Conservation (phyloP, 2,797 vertebrate genomes). For the Denticeps clupeoides region DNA sequence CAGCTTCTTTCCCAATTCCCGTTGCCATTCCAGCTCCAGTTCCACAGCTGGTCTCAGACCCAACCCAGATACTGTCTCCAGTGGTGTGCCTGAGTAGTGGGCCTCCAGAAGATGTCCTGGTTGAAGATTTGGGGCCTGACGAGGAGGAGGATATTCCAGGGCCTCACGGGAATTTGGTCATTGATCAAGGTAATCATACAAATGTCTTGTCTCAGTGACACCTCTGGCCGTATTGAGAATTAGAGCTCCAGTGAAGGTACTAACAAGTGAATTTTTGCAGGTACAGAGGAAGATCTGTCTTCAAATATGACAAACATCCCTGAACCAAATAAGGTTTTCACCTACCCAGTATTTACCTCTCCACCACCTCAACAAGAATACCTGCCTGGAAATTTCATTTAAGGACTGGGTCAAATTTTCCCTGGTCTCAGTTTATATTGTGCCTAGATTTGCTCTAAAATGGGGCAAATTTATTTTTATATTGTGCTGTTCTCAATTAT, state of each 20-base stretch:
- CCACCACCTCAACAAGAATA: slow-evolving; percentile 38
- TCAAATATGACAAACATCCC: slow-evolving; percentile 26
- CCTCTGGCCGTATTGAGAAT: background rate
- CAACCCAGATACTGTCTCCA: background rate
- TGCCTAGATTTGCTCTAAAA: background rate
- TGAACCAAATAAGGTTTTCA: slow-evolving; percentile 40
- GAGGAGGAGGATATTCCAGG: slow-evolving; percentile 29
- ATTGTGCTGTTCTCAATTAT: no score
- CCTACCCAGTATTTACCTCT: slow-evolving; percentile 34
- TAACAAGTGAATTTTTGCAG: no score
- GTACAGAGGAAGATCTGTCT: slow-evolving; percentile 35
- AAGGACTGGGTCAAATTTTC: slow-evolving; percentile 6
- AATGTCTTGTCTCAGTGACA: background rate
- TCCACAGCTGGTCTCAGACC: background rate
- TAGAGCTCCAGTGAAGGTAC: no score
- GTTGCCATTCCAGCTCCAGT: slow-evolving; percentile 7
- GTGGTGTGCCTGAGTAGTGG: slow-evolving; percentile 24
- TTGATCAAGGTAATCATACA: slow-evolving; percentile 38
- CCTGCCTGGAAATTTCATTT: slow-evolving; percentile 37
- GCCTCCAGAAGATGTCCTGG: slow-evolving; percentile 34
- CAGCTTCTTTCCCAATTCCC: no score
- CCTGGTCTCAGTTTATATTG: background rate
- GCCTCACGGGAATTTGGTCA: slow-evolving; percentile 24
- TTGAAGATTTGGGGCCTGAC: slow-evolving; percentile 53
- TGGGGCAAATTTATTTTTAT: no score